These are phyloP conservation scores for Phallusia fumigata DNA, from an alignment of 23 tunicate species.

Conservation along the genomic window DNA sequence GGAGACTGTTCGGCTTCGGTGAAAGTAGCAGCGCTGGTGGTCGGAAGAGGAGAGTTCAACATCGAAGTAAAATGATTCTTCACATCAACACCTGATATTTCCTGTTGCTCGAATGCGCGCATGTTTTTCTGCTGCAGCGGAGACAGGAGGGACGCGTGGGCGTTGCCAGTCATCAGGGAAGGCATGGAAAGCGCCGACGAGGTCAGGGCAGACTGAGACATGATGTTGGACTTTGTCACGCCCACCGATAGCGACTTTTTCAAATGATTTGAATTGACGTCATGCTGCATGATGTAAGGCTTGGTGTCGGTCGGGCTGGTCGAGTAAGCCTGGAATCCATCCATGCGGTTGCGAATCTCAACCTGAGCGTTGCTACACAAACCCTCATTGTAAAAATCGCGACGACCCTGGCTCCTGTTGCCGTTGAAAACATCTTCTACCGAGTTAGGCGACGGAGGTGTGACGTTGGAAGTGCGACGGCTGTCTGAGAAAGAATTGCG, in stretches of 20 bases:
- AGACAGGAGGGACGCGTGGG: conserved; percentile 5
- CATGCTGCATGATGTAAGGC: conserved; percentile 36
- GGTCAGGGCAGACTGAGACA: conserved; percentile 21
- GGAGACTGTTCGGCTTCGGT: conserved; percentile 8
- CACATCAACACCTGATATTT: conserved; percentile 9
- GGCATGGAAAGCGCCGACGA: conserved; percentile 14
- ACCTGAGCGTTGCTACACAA: neutral
- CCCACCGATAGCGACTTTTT: conserved; percentile 41
- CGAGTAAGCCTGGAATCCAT: neutral
- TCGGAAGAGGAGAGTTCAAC: conserved; percentile 44
- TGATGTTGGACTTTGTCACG: conserved; percentile 13
- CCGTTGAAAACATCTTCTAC: conserved; percentile 18
- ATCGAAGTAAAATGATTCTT: conserved; percentile 46
- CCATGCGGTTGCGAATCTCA: neutral
- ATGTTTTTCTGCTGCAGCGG: conserved; percentile 27
- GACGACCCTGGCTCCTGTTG: neutral
- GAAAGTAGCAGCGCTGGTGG: neutral
- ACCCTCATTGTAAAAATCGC: neutral
- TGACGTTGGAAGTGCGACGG: conserved; percentile 26
- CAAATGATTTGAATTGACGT: conserved; percentile 16
- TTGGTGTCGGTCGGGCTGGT: conserved; percentile 20
- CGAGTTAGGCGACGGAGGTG: conserved; percentile 48
- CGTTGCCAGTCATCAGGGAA: conserved; percentile 14
- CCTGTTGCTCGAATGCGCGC: conserved; percentile 22
- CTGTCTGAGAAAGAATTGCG: conserved; percentile 46